Base-by-base conservation (phyloP, 92 coral and sea anemone genomes). In the Muricea muricata region DNA sequence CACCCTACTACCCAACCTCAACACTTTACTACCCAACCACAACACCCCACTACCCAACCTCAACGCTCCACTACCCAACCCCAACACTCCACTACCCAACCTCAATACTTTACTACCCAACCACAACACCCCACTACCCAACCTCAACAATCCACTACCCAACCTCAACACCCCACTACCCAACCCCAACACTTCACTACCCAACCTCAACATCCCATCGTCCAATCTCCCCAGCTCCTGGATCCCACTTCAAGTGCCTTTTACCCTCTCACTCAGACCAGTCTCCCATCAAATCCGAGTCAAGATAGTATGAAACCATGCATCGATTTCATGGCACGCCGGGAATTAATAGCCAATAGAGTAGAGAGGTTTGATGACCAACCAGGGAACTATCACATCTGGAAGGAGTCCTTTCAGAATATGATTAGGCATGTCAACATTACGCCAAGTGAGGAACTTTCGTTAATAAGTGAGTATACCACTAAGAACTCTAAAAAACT, bases 371-470 rank as follows among this genome's bases (percentile, higher is more conserved):
- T 91, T 34, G 89, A 91, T 37, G 87, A 89, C 37, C 54, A 55
- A 17, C 91, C 94, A 14, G 94, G 84, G 65, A 91, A 91, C 73
- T 91, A 66, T 69, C 75, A 73, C 30, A 30, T 88, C 21, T 91
- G 94, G 92, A 89, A 89, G 50, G 89, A 69, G 3, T 47, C 92
- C 0, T 76, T 90, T 56, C 14, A 68, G 34, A 90, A 86, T 77
- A 90, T 90, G 90, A 90, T 68, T 24, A 66, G 28, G 30, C 92
- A 84, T 30, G 82, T 91, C 32, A 82, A 82, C 72, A 31, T 90
- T 3, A 65, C 79, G 54, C 52, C 88, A 7, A 82, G 93, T 71
- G 91, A 87, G 56, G 78, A 90, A 70, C 91, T 90, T 60, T 67
- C 93, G 8, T 66, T 90, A 1, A 82, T 86, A 0, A 77, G 73